Evolutionary conservation across 2,888 invertebrate genomes (phyloP).

Genomic region (Acrobeloides nanus): DNA sequence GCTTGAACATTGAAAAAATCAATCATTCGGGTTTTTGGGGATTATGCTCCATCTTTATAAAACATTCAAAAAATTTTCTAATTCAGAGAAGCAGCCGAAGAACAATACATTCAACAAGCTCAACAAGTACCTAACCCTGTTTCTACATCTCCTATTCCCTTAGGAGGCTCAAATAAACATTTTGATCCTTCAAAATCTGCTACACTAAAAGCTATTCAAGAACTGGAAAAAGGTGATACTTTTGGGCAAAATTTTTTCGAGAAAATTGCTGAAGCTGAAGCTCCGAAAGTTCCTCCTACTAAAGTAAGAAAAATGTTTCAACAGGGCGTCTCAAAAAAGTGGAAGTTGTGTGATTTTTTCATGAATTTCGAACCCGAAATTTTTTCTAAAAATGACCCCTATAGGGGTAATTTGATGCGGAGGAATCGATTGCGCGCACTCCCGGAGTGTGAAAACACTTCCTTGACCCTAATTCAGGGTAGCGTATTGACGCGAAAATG

Average conservation of each 20-base stretch:
- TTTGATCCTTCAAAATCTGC: conserved; percentile 23
- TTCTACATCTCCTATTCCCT: conserved; percentile 5
- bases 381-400: no score
- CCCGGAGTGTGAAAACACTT: no score
- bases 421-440: no score
- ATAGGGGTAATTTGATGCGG: no score
- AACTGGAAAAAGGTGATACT: conserved; percentile 16
- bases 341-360: no score
- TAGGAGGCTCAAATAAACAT: conserved; percentile 16
- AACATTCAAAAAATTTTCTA: no score
- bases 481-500: no score
- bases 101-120: conserved; percentile 23
- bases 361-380: no score
- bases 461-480: no score
- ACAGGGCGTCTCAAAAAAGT: conserved; percentile 7
- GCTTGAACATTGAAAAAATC: background rate
- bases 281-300: conserved; percentile 18
- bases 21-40: background rate
- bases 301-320: conserved; percentile 8
- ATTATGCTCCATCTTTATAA: no score
- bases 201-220: conserved; percentile 18
- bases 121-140: conserved; percentile 1
- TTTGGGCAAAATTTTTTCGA: conserved; percentile 19
- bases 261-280: conserved; percentile 18
- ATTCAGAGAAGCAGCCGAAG: conserved; percentile 22